These are phyloP conservation scores for Athene cunicularia DNA, from an alignment of 2,113 vertebrate genomes.

Conservation along the genomic window DNA sequence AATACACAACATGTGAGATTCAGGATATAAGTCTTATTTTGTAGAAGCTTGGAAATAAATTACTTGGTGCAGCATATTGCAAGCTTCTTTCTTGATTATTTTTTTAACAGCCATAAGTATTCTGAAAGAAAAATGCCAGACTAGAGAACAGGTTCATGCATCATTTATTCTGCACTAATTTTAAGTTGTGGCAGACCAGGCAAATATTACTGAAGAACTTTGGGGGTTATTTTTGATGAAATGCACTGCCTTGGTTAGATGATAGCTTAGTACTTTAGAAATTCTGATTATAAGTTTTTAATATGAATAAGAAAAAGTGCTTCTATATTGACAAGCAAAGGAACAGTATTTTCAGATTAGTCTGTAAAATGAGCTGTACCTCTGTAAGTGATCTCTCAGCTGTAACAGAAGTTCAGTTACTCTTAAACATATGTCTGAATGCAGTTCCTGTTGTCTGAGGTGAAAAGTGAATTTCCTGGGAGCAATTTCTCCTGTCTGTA, in stretches of 20 bases:
- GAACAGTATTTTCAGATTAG: not conserved
- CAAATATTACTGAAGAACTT: not conserved
- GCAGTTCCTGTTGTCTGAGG: not conserved
- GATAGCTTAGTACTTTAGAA: not conserved
- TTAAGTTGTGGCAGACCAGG: constrained; percentile 7
- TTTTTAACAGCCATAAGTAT: not conserved
- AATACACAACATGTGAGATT: not conserved
- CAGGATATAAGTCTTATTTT: constrained; percentile 25
- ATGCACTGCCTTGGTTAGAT: not conserved
- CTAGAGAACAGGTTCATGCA: not conserved
- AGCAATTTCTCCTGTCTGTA: not conserved
- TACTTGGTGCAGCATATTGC: not conserved
- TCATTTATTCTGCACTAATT: constrained; percentile 24
- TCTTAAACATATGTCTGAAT: not conserved
- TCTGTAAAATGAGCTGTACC: not conserved
- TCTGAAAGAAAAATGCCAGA: constrained; percentile 25
- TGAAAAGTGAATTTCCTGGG: not conserved
- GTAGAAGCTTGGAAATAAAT: constrained; percentile 26
- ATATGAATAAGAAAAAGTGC: not conserved
- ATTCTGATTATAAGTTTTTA: not conserved
- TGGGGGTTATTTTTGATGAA: not conserved
- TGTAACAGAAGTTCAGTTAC: not conserved
- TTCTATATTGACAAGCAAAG: not conserved
- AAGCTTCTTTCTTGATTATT: not conserved
- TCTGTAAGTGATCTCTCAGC: not conserved